Evolutionary conservation across 2,113 vertebrate species (phyloP).

Genomic region (Dasyornis broadbenti): DNA sequence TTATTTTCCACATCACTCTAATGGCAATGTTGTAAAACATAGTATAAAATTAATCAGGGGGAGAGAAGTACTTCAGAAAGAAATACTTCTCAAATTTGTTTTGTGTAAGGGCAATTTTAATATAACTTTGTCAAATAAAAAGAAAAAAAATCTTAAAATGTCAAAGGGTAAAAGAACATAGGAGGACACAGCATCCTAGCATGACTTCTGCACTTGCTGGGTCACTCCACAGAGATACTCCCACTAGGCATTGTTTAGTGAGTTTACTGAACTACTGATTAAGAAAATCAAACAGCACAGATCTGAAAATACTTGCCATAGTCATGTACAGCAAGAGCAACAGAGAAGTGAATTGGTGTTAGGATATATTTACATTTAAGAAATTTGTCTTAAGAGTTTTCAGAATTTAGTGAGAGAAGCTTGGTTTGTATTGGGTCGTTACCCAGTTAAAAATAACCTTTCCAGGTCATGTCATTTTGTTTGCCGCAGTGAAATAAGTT

Average conservation of each 20-base stretch:
- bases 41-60: background rate
- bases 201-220: background rate
- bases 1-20: background rate
- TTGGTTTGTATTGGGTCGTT: conserved; percentile 82
- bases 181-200: background rate
- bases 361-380: conserved; percentile 20
- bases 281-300: background rate
- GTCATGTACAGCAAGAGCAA: background rate
- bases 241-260: background rate
- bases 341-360: background rate
- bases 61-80: background rate
- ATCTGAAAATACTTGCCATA: background rate
- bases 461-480: conserved; percentile 94
- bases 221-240: background rate
- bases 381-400: conserved; percentile 72
- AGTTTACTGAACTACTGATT: background rate
- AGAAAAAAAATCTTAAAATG: background rate
- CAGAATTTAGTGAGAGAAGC: conserved; percentile 58
- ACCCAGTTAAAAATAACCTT: conserved; percentile 92
- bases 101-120: background rate
- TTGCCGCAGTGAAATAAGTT: conserved; percentile 94
- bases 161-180: accelerated
- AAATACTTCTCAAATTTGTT: background rate
- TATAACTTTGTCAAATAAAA: background rate
- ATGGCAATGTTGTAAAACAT: background rate